Base-by-base conservation (phyloP, 2,113 vertebrate genomes). In the Vimba vimba region DNA sequence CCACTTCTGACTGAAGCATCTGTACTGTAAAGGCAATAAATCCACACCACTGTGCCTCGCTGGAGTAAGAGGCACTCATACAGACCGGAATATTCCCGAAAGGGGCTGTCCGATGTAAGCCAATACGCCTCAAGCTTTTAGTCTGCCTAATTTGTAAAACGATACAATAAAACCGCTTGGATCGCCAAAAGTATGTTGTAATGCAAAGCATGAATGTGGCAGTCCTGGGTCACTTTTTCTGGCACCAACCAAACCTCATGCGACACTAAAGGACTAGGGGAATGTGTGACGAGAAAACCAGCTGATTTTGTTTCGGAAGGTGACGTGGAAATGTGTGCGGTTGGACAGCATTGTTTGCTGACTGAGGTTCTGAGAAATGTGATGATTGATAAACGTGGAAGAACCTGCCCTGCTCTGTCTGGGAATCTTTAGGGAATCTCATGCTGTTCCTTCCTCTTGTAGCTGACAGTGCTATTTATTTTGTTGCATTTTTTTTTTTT, bases 11-110 rank as follows among this genome's bases (percentile, higher is more conserved):
- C 62, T 11, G 39, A 71, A 71, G 62, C 66, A 23, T 79, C 43
- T 83, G 19, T 33, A 55, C 64, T 52, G 27, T 57, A 27, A 52
- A n/a, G 84, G 88, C 88, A 87, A 89, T 87, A 89, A 83, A 66
- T 30, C 30, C 55, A 79, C 55, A 83, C 88, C 88, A 68, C 45
- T 36, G 83, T 87, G 86, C 86, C 88, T 87, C 79, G 45, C 27
- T 12, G 27, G 45, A 74, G 62, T n/a, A 30, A 57, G 21, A 66
- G 47, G 66, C 30, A 73, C 52, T 55, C 27, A 47, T 23, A 19
- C 79, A 52, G 85, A 75, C 69, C 55, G 43, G 25, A 47, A 36
- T 50, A 71, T 80, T 80, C 39, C 68, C 30, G 47, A 78, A 30
- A 59, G 19, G 55, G 83, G 36, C 73, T 84, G 52, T 68, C 36